Base-by-base conservation (phyloP, 2,113 vertebrate genomes). In the Neotragus moschatus region DNA sequence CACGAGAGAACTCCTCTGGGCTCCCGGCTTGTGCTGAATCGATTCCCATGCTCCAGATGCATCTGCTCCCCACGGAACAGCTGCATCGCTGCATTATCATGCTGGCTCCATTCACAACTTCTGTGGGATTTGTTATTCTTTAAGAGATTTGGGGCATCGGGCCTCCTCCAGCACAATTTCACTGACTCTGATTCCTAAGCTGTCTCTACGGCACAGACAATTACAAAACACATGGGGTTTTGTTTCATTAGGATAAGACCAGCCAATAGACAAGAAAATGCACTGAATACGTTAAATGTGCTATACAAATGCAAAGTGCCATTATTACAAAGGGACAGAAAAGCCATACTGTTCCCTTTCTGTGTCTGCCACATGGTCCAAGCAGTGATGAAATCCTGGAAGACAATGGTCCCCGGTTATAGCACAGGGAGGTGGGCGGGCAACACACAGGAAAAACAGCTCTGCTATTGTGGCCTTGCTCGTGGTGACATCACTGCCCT, bases 221-320 rank as follows among this genome's bases (percentile, higher is more conserved):
- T 94, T 88, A 82, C 28, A 36, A 28, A 92, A 87, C 60, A 81
- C 91, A 80, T 63, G 85, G 51, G 75, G 95, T 90, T 98, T 94
- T 92, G 94, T 94, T 95, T 96, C 73, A 39, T 49, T 90, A 53
- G 94, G 95, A 79, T 55, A 96, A 96, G 92, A 79, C 56, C n/a
- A 55, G n/a, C 87, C 79, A 36, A 28, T 4, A 84, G 87, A 61
- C 84, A 79, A 49, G 94, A 89, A 94, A 73, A 91, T 51, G 70
- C 61, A 55, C 86, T 3, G 84, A 91, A 53, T 86, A 80, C 3
- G 25, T 60, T 45, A 60, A 86, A 79, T 63, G 60, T 61, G 63
- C 94, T 81, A 70, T 91, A 84, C 63, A 87, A 90, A 95, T 84
- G 96, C 91, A 91, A 96, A 98, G 84, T 25, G 92, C 92, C 92